Percentiles rank a stretch among this genome's conserved stretches.
phyloP scores from a whole-genome alignment of 2,888 invertebrate species.

The Cantharis flavilabris region DNA sequence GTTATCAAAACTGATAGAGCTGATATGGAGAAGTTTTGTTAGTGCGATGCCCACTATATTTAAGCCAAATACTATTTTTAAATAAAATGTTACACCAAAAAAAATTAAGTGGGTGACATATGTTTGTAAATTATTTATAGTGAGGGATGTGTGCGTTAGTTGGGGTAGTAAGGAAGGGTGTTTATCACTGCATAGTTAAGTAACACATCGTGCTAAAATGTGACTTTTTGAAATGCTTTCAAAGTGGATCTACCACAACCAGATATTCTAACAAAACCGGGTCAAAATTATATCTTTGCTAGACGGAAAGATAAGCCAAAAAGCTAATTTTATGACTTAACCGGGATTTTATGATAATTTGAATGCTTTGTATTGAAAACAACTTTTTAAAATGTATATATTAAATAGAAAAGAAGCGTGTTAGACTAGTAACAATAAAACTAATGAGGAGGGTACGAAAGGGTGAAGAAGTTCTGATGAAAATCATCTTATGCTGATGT shows the following conservation, averaged over 20 bases:
- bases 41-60: neutral
- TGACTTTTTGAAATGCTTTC: neutral
- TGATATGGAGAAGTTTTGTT: neutral
- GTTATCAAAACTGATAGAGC: neutral
- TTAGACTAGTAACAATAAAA: neutral
- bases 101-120: neutral
- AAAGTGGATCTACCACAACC: neutral
- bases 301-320: neutral
- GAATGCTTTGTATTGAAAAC: neutral
- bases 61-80: neutral
- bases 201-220: neutral
- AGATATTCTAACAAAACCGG: neutral
- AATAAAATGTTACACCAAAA: neutral
- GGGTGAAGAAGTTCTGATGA: neutral
- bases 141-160: neutral
- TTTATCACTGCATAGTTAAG: neutral
- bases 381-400: neutral
- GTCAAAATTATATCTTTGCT: neutral
- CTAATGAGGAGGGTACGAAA: neutral
- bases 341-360: neutral
- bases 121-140: neutral
- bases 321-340: neutral
- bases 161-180: neutral
- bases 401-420: neutral
- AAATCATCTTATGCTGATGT: neutral